phyloP scores from a whole-genome alignment of 2,888 invertebrate species.

The Agrypnus murinus region DNA sequence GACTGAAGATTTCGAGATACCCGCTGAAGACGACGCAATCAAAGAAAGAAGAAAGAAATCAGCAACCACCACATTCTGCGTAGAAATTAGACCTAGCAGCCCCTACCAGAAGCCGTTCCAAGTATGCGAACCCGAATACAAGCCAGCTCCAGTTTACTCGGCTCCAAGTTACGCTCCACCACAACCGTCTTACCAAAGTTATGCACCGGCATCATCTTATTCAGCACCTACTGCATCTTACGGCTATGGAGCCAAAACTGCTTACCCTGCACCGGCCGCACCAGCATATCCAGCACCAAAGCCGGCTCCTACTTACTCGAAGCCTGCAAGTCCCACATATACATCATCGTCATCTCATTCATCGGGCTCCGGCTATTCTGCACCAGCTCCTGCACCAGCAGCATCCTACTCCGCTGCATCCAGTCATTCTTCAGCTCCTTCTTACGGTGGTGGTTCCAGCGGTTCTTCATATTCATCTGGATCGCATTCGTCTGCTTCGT shows the following conservation, averaged over 20 bases:
- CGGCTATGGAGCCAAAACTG: conserved; percentile 47
- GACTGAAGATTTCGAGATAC: conserved; percentile 22
- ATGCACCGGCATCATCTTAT: conserved; percentile 35
- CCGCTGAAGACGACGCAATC: conserved; percentile 46
- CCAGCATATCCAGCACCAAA: conserved; percentile 36
- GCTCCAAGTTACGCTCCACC: conserved; percentile 32
- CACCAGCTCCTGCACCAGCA: conserved; percentile 40
- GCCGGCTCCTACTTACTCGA: conserved; percentile 41
- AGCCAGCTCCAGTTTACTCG: conserved; percentile 32
- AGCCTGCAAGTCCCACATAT: conserved; percentile 7
- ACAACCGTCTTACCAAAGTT: conserved; percentile 36
- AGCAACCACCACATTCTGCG: conserved; percentile 71
- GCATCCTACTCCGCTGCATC: conserved; percentile 20
- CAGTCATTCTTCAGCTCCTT: conserved; percentile 38
- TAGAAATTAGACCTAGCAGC: conserved; percentile 70
- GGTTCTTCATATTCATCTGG: conserved; percentile 28
- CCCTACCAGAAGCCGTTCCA: conserved; percentile 68
- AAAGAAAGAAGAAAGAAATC: too few relatives aligned
- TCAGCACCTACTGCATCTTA: too few relatives aligned
- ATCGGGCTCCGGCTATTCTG: conserved; percentile 17
- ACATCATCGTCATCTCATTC: conserved; percentile 15
- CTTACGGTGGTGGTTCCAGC: conserved; percentile 31
- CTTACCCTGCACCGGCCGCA: conserved; percentile 35
- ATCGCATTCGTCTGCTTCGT: conserved; percentile 22
- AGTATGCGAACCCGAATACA: conserved; percentile 64